Conservation (phyloP, 64 coral and sea anemone species). For the Dendronephthya gigantea region DNA sequence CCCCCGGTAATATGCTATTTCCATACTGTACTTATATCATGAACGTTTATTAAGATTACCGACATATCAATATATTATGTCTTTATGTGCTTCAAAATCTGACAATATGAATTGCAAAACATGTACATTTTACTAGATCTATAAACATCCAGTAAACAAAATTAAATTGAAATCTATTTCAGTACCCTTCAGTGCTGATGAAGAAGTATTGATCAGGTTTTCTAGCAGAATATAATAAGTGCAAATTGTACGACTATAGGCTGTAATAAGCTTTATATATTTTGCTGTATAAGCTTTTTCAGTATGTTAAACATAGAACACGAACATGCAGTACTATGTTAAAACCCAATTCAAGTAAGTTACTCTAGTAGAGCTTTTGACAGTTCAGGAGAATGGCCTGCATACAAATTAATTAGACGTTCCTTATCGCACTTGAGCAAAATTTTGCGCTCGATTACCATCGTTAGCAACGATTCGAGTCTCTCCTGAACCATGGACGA, state of each 20-base stretch:
- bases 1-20: neutral
- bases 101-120: no score
- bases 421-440: neutral
- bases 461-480: neutral
- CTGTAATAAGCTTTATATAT: no score
- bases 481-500: neutral
- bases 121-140: no score
- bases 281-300: no score
- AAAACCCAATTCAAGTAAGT: neutral
- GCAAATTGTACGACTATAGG: neutral
- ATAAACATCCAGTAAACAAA: no score
- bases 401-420: neutral
- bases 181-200: neutral
- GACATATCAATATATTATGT: no score
- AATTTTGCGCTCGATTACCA: slow-evolving; percentile 1
- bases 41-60: no score
- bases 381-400: neutral
- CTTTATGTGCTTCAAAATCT: no score
- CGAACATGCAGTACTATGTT: neutral
- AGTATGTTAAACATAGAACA: neutral
- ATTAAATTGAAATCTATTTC: neutral
- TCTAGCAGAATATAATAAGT: neutral
- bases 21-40: no score
- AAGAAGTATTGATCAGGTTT: neutral
- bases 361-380: slow-evolving; percentile 14